Conservation (phyloP, 2,113 vertebrate genomes). For the Sisor rabdophorus region DNA sequence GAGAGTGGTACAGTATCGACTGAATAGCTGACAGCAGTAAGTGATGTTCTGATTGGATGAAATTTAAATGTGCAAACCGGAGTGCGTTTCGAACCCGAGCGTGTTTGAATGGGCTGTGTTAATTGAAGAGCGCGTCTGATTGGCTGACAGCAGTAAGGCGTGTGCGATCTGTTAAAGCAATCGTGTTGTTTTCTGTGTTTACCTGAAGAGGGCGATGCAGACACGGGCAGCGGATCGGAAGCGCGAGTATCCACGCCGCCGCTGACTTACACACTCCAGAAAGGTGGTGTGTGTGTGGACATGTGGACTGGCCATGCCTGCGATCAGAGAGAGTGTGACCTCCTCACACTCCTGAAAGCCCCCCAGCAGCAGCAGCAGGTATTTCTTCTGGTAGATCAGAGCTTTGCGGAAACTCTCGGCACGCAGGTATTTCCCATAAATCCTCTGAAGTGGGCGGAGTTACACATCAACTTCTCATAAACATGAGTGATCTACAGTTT, state of each 20-base stretch:
- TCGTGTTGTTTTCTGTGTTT: neutral
- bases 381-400: slow-evolving; percentile 97
- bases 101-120: too few species aligned
- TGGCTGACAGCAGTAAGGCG: neutral
- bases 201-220: slow-evolving; percentile 89
- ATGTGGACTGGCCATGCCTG: slow-evolving; percentile 82
- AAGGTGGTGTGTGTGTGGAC: slow-evolving; percentile 58
- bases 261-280: slow-evolving; percentile 68
- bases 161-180: neutral
- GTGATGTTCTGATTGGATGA: neutral
- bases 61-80: too few species aligned
- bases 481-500: neutral
- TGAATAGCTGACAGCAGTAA: neutral
- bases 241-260: slow-evolving; percentile 75
- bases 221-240: slow-evolving; percentile 89
- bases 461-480: neutral
- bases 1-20: too few species aligned
- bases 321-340: slow-evolving; percentile 83
- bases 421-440: slow-evolving; percentile 89
- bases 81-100: too few species aligned
- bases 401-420: slow-evolving; percentile 96
- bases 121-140: neutral
- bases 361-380: slow-evolving; percentile 87
- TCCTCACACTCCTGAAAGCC: slow-evolving; percentile 97
- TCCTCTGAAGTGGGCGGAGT: slow-evolving; percentile 67